Base-by-base conservation (phyloP, 2,888 invertebrate species). In the Platycheirus rosarum region DNA sequence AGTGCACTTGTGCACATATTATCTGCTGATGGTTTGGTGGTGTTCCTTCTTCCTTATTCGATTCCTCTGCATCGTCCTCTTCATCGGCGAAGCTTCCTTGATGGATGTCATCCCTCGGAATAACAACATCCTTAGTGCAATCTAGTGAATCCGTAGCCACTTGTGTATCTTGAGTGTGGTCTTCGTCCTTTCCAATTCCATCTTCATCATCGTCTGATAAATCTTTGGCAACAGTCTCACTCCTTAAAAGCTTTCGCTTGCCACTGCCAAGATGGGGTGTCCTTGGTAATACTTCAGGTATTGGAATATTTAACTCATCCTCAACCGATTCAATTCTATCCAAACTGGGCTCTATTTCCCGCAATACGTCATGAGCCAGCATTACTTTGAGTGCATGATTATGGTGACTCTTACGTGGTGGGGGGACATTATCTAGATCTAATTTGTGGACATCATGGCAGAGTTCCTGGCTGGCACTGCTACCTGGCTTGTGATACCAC, bases 161-260 rank as follows among this genome's bases (percentile, higher is more conserved):
- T 55, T 79, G 69, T n/a, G 69, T 75, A 8, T 69, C 69, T 57
- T 55, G 46, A 13, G 68, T 74, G 9, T 51, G 35, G 1, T 49
- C 48, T 35, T 79, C 74, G 0, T 48, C 62, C 42, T 62, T 69
- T 1, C 16, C 42, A 5, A 20, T 48, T 23, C 48, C 73, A 8
- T 80, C 79, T 8, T 63, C 35, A 2, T 79, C 82, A 55, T 79
- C 82, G 53, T 87, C 88, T 11, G 88, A 88, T 26, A 86, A 46
- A 46, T 89, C 89, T 1, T 87, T 84, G 35, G 88, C 89, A 35
- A 89, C 40, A 0, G 89, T 89, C 77, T 89, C 89, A 74, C 89
- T 88, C 62, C 89, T 88, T 60, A 87, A 82, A 63, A 89, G 71
- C 4, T 87, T 88, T 0, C 89, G 85, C 66, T 87, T 88, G 0